Evolutionary conservation across 2,888 invertebrate species (phyloP).

Genomic region (Sarcophaga carnaria): DNA sequence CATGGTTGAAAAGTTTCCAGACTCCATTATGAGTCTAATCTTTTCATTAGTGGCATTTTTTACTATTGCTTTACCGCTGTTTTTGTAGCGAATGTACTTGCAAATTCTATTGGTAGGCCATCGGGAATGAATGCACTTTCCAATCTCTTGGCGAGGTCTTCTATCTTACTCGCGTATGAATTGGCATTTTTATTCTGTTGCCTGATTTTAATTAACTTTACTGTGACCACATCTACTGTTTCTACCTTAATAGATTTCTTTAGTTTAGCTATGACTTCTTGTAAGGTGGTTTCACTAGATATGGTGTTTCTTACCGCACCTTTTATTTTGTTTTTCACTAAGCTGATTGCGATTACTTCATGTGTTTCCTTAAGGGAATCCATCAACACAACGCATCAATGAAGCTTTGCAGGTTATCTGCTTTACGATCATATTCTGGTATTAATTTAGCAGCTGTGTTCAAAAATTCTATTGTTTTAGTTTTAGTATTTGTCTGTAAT

Average conservation of each 20-base stretch:
- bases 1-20: conserved; percentile 19
- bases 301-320: background rate
- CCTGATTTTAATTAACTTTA: background rate
- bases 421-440: conserved; percentile 24
- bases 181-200: conserved; percentile 16
- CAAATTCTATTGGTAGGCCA: conserved; percentile 12
- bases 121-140: conserved; percentile 15
- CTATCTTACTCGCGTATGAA: conserved; percentile 2
- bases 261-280: background rate
- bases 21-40: conserved; percentile 21
- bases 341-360: background rate
- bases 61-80: conserved; percentile 10
- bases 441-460: conserved; percentile 6
- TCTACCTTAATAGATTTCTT: background rate
- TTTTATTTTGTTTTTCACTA: background rate
- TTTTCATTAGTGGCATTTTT: conserved; percentile 9
- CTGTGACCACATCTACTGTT: too few species aligned
- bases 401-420: conserved; percentile 37
- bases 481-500: background rate
- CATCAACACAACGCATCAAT: conserved; percentile 18
- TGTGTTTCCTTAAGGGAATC: background rate
- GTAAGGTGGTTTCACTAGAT: background rate
- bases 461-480: background rate
- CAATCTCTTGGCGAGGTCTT: conserved; percentile 5
- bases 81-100: conserved; percentile 8